These are phyloP conservation scores for Amphiprion clarkii DNA, from an alignment of 2,797 vertebrate species.

Conservation along the genomic window DNA sequence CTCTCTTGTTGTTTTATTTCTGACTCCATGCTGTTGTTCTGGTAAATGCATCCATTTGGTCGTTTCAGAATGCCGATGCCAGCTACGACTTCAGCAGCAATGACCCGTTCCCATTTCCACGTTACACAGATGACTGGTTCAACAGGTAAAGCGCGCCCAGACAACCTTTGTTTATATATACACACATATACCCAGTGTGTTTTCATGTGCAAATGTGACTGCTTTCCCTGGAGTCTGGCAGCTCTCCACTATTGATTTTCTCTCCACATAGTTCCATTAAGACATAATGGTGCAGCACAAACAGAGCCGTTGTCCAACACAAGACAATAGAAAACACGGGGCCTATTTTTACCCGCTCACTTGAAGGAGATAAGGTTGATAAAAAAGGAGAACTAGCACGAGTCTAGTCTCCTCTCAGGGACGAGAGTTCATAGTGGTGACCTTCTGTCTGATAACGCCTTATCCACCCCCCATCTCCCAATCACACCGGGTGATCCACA, in stretches of 20 bases:
- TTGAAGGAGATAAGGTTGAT: conserved; percentile 50
- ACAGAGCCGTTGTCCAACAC: conserved; percentile 68
- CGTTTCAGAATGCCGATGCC: conserved; percentile 96
- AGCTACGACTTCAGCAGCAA: conserved; percentile 99
- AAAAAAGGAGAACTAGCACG: conserved; percentile 33
- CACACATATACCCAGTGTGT: conserved; percentile 16
- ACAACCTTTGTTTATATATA: conserved; percentile 39
- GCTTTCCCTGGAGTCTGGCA: conserved; percentile 48
- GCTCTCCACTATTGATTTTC: conserved; percentile 79
- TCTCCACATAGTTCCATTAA: conserved; percentile 77
- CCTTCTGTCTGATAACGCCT: conserved; percentile 70
- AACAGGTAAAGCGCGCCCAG: conserved; percentile 92
- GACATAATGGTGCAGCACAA: conserved; percentile 76
- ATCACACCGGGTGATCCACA: conserved; percentile 62
- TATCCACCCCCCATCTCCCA: conserved; percentile 64
- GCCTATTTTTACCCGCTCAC: conserved; percentile 53
- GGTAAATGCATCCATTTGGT: conserved; percentile 64
- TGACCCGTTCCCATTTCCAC: conserved; percentile 96
- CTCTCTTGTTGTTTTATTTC: conserved; percentile 35
- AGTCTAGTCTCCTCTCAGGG: conserved; percentile 43
- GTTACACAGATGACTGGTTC: conserved; percentile 99
- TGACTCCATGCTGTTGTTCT: conserved; percentile 35
- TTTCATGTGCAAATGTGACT: conserved; percentile 43
- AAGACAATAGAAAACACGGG: conserved; percentile 57
- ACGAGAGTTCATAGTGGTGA: conserved; percentile 52